Evolutionary conservation across 2,797 vertebrate genomes (phyloP).

Genomic region (Heterohyrax brucei): DNA sequence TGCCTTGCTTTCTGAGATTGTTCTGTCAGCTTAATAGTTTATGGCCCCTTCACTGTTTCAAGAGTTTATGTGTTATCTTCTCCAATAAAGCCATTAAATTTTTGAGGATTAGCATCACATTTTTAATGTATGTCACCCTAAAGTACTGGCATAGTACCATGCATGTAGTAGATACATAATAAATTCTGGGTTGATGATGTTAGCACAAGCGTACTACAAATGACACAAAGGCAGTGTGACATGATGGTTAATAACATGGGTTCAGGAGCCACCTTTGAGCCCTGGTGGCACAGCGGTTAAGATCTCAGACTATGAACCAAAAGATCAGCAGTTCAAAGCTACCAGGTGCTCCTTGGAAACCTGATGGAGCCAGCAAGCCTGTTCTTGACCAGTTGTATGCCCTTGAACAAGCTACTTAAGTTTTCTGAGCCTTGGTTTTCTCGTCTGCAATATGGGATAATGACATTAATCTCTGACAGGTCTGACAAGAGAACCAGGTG

Average conservation of each 20-base stretch:
- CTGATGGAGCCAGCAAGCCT: not conserved
- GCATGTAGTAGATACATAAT: not conserved
- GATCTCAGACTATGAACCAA: no score
- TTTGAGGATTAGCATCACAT: not conserved
- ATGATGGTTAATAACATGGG: not conserved
- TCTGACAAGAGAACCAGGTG: not conserved
- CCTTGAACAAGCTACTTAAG: not conserved
- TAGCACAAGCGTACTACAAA: not conserved
- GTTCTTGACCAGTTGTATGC: not conserved
- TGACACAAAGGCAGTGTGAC: not conserved
- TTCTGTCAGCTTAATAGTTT: not conserved
- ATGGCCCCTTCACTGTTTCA: not conserved
- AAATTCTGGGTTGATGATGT: not conserved
- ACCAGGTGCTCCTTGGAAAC: no score
- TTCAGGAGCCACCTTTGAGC: not conserved
- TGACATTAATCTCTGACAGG: not conserved
- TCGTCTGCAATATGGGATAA: constrained; percentile 11
- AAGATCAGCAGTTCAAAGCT: no score
- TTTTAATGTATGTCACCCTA: not conserved
- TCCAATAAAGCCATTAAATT: not conserved
- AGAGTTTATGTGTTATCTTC: not conserved
- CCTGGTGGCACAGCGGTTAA: no score
- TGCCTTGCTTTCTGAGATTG: not conserved
- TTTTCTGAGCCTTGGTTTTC: not conserved
- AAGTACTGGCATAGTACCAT: not conserved